These are phyloP conservation scores for Eupithecia abbreviata DNA, from an alignment of 2,888 invertebrate species.

Conservation along the genomic window DNA sequence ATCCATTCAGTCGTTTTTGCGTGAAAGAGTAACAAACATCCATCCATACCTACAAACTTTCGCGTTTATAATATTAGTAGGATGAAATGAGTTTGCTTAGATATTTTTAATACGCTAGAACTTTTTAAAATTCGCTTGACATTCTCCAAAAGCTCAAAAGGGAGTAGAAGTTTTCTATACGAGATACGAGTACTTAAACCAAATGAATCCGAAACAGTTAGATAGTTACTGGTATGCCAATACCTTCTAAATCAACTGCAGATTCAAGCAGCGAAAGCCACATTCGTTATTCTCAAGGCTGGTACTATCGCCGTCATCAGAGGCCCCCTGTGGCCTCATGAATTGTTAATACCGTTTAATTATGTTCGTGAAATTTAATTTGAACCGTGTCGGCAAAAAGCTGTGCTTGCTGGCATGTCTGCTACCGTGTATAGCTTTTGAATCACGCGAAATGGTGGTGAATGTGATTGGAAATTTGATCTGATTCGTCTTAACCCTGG, in stretches of 20 bases:
- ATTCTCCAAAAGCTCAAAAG: background rate
- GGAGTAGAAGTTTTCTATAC: background rate
- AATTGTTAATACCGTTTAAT: conserved; percentile 69
- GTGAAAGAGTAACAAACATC: too few relatives aligned
- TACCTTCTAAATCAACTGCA: conserved; percentile 14
- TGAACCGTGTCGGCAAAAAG: conserved; percentile 31
- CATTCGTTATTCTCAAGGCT: conserved; percentile 18
- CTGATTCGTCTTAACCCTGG: background rate
- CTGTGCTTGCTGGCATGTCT: conserved; percentile 20
- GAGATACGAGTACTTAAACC: background rate
- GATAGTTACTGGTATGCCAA: conserved; percentile 4
- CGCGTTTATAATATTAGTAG: too few relatives aligned
- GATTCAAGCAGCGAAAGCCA: conserved; percentile 29
- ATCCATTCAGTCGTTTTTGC: too few relatives aligned
- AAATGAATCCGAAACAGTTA: background rate
- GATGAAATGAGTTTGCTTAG: background rate
- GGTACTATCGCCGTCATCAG: conserved; percentile 42
- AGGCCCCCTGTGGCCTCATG: conserved; percentile 63
- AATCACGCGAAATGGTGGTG: conserved; percentile 7
- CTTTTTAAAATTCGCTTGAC: background rate
- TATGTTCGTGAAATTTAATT: conserved; percentile 50
- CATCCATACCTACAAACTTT: too few relatives aligned
- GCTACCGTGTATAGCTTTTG: conserved; percentile 1
- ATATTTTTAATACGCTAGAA: background rate
- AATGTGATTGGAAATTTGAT: background rate